Evolutionary conservation across 2,113 vertebrate species (phyloP).

Genomic region (Pseudonaja textilis): DNA sequence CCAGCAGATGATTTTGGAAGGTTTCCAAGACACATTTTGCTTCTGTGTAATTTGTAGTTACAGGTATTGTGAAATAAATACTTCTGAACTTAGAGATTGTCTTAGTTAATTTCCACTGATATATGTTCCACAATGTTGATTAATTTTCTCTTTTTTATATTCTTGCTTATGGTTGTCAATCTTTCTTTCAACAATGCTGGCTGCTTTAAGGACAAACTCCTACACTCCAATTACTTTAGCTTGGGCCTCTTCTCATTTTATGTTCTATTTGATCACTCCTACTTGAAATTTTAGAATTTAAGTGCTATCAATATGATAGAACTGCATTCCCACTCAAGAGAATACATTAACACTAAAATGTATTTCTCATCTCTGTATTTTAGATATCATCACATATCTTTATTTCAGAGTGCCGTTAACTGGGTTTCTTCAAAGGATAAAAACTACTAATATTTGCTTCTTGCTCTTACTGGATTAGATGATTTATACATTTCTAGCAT

Average conservation of each 20-base stretch:
- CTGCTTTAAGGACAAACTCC: background rate
- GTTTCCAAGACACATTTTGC: background rate
- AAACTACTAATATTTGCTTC: slow-evolving; percentile 32
- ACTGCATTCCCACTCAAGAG: background rate
- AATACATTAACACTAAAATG: background rate
- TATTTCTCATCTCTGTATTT: slow-evolving; percentile 25
- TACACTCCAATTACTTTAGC: background rate
- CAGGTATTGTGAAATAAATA: background rate
- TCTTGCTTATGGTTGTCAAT: background rate
- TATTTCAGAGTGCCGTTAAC: slow-evolving; percentile 27
- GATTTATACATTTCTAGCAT: slow-evolving; percentile 45
- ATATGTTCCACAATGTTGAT: background rate
- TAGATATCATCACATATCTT: slow-evolving; percentile 16
- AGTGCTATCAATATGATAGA: background rate
- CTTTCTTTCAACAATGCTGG: background rate
- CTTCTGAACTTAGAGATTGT: background rate
- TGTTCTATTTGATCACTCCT: background rate
- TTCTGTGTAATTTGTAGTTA: background rate
- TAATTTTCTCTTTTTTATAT: background rate
- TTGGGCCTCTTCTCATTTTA: background rate
- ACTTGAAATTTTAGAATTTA: background rate
- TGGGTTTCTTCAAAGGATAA: slow-evolving; percentile 32
- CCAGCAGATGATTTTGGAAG: background rate
- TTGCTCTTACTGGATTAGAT: slow-evolving; percentile 52
- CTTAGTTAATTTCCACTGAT: background rate